These are phyloP conservation scores for Callyntrura sp. DNA, from an alignment of 2,888 invertebrate genomes.

Conservation along the genomic window DNA sequence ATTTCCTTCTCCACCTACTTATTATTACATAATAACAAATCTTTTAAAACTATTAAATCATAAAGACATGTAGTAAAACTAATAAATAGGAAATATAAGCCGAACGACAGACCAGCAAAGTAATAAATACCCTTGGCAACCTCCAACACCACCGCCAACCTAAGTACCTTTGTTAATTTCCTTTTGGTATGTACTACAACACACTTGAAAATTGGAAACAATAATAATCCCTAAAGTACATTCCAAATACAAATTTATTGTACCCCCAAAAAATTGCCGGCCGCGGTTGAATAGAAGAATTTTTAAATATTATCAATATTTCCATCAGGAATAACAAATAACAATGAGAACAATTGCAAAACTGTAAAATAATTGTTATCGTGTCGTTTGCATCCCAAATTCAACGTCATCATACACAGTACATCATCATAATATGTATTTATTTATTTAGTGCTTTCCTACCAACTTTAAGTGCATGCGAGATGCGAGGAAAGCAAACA, in stretches of 20 bases:
- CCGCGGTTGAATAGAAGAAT: neutral
- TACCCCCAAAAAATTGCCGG: neutral
- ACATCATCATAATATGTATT: neutral
- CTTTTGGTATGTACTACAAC: slow-evolving; percentile 23
- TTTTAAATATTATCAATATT: slow-evolving; percentile 47
- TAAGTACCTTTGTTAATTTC: neutral
- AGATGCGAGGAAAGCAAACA: neutral
- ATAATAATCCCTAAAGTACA: slow-evolving; percentile 44
- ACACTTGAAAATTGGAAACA: slow-evolving; percentile 39
- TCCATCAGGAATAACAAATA: slow-evolving; percentile 33
- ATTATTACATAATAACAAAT: slow-evolving; percentile 50
- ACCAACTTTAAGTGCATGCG: too few relatives aligned
- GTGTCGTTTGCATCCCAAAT: neutral
- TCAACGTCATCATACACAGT: neutral
- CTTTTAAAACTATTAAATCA: slow-evolving; percentile 43
- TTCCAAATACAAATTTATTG: slow-evolving; percentile 51
- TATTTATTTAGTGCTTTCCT: slow-evolving; percentile 14
- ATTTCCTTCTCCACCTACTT: slow-evolving; percentile 23
- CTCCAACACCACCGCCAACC: neutral
- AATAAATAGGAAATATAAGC: neutral
- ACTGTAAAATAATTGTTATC: slow-evolving; percentile 3
- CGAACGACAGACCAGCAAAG: neutral
- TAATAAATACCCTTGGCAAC: slow-evolving; percentile 9
- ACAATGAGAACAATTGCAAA: slow-evolving; percentile 18
- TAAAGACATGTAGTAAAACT: neutral